A percentile compares a stretch with the other conserved stretches of the same genome.
Conservation (phyloP, 2,888 invertebrate species). For the Epirrita christyi region DNA sequence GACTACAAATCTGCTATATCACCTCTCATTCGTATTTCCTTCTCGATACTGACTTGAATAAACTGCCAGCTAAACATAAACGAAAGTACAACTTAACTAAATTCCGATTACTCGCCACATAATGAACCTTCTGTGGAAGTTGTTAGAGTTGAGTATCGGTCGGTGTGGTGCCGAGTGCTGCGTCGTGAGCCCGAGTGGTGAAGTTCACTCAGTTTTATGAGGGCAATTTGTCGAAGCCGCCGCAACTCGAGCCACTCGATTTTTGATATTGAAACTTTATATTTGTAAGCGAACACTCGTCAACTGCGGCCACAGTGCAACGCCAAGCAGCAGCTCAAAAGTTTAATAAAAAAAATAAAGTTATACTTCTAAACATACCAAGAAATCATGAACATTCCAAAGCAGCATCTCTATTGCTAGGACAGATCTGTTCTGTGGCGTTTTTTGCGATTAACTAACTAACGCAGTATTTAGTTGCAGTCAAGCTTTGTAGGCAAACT, state of each 20-base stretch:
- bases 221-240: conserved; percentile 52
- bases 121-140: neutral
- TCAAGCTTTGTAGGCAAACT: too few species aligned
- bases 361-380: too few species aligned
- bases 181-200: conserved; percentile 40
- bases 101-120: neutral
- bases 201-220: conserved; percentile 49
- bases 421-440: too few species aligned
- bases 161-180: conserved; percentile 11
- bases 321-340: neutral
- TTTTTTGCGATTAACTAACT: too few species aligned
- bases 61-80: conserved; percentile 45
- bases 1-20: conserved; percentile 31
- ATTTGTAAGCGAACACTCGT: conserved; percentile 43
- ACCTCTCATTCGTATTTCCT: conserved; percentile 33
- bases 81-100: conserved; percentile 37
- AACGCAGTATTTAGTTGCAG: too few species aligned
- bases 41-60: conserved; percentile 43
- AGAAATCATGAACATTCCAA: too few species aligned
- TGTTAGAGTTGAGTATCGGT: conserved; percentile 7
- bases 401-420: too few species aligned
- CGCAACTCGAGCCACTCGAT: conserved; percentile 50
- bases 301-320: conserved; percentile 24
- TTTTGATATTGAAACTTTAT: conserved; percentile 55
- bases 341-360: too few species aligned